A percentile compares a stretch with the other conserved stretches of the same genome.
Evolutionary conservation across 92 coral and sea anemone genomes (phyloP).

Genomic region (Actinostola sp.): DNA sequence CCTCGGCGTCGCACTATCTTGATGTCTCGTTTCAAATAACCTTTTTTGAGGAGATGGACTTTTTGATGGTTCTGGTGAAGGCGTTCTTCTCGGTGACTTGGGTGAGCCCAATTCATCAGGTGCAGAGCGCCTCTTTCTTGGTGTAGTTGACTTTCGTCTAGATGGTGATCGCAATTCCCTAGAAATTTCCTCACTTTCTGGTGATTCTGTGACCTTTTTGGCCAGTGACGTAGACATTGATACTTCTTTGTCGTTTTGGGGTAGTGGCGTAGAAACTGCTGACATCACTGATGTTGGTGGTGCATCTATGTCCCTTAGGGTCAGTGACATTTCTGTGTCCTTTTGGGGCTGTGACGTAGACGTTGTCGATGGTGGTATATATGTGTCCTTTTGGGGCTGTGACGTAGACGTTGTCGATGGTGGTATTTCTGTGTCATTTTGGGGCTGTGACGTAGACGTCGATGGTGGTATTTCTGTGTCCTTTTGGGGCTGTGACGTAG

Average conservation of each 20-base stretch:
- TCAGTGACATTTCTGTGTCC: no score
- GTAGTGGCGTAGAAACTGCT: no score
- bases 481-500: neutral
- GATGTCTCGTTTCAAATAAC: neutral
- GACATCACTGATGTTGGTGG: no score
- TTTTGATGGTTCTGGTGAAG: constrained; percentile 2
- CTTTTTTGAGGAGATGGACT: neutral
- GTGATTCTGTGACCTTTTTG: neutral
- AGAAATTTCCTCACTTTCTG: neutral
- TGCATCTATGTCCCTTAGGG: no score
- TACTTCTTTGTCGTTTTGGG: neutral
- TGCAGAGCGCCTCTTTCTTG: neutral
- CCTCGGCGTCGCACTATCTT: neutral
- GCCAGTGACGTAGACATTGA: neutral
- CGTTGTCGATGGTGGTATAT: neutral
- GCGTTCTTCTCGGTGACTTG: neutral
- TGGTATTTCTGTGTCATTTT: neutral
- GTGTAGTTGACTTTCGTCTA: constrained; percentile 20
- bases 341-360: neutral
- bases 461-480: neutral
- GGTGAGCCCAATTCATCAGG: neutral
- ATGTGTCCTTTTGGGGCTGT: no score
- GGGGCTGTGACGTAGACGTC: neutral
- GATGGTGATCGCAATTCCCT: constrained; percentile 11
- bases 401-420: neutral